phyloP scores from a whole-genome alignment of 2,888 invertebrate species.

The Hylaea fasciaria region DNA sequence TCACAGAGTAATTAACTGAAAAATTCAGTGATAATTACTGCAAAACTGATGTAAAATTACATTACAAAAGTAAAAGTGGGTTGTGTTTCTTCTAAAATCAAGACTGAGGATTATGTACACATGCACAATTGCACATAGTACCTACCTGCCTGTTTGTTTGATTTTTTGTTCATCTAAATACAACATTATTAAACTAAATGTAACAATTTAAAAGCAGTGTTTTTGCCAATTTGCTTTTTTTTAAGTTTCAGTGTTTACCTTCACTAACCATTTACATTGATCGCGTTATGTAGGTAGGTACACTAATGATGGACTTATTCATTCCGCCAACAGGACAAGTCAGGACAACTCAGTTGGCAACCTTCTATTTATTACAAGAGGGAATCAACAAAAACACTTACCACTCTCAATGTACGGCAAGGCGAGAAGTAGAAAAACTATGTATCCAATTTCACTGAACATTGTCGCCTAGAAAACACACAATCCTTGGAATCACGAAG shows the following conservation, averaged over 20 bases:
- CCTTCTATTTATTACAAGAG: conserved; percentile 44
- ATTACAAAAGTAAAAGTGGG: too few relatives aligned
- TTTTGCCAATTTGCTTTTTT: neutral
- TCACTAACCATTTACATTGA: neutral
- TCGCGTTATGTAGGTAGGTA: conserved; percentile 10
- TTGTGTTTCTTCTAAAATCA: too few relatives aligned
- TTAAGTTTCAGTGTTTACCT: conserved; percentile 9
- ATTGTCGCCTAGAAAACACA: conserved; percentile 82
- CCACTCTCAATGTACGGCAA: conserved; percentile 89
- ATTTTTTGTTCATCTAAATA: too few relatives aligned
- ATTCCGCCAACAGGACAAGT: conserved; percentile 30
- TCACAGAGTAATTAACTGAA: too few relatives aligned
- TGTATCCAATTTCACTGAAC: conserved; percentile 88
- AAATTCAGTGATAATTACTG: too few relatives aligned
- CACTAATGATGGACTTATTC: conserved; percentile 9
- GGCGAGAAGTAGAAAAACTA: conserved; percentile 87
- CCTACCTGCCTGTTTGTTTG: too few relatives aligned
- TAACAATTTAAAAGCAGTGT: neutral
- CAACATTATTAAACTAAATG: too few relatives aligned
- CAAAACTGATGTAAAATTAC: too few relatives aligned
- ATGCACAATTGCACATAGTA: too few relatives aligned
- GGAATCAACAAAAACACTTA: conserved; percentile 70
- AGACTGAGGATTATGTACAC: too few relatives aligned
- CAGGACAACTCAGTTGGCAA: conserved; percentile 40
- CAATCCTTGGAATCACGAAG: conserved; percentile 80